Base-by-base conservation (phyloP, 2,888 invertebrate genomes). In the Limnephilus auricula region DNA sequence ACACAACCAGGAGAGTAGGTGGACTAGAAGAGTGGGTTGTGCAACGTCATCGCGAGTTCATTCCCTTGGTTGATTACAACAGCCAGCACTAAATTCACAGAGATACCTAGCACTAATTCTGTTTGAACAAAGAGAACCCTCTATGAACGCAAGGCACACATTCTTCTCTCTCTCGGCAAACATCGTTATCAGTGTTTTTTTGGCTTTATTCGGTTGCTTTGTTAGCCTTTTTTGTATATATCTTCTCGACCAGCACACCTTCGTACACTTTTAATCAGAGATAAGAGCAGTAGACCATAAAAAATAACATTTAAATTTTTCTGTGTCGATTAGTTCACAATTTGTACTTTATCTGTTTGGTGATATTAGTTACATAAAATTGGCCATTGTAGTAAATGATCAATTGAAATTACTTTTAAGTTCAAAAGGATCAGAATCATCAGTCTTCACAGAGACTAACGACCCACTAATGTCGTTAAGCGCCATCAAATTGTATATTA, bases 81-180 rank as follows among this genome's bases (percentile, higher is more conserved):
- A 82, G 82, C 82, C 82, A 37, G 31, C 82, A 82, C 82, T 40
- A 40, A 84, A n/a, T 30, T 37, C 84, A 40, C 37, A 40, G 37
- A 84, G 84, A 84, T 30, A 65, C 65, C 65, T 65, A 84, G 84
- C 84, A 84, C 85, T 40, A 85, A 85, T 45, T 85, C 40, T 40
- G 85, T 37, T 40, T 85, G 85, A 85, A 85, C 85, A 85, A 40
- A 40, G 40, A 85, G 37, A 85, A 25, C 37, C 25, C 30, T 82
- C 34, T 82, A 34, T 85, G 13, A 40, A 85, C 45, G n/a, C 85
- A 82, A 82, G 34, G 82, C 31, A 37, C 34, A 82, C 34, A 65
- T 82, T 37, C 80, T 80, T 4, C 25, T 82, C 32, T 32, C 85
- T 18, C 85, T 85, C 34, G 37, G n/a, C 84, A n/a, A 85, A n/a